A percentile compares a stretch with the other conserved stretches of the same genome.
These are phyloP conservation scores for Brachyhypopomus occidentalis DNA, from an alignment of 2,113 vertebrate species.

Conservation along the genomic window DNA sequence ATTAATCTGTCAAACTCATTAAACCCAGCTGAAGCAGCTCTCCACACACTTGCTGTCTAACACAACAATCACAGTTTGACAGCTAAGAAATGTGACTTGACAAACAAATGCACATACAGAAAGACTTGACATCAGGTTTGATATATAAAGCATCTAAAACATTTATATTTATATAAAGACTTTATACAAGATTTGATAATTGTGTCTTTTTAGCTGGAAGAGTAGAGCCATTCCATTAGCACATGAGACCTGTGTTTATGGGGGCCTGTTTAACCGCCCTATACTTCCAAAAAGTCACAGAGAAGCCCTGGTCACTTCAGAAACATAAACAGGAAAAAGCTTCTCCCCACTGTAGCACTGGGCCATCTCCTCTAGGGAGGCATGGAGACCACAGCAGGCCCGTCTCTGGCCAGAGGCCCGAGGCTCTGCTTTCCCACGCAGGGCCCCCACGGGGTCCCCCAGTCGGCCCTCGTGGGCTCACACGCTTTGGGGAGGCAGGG, in stretches of 20 bases:
- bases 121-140: no score
- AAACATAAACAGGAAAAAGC: slow-evolving; percentile 49
- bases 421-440: slow-evolving; percentile 45
- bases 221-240: neutral
- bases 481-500: neutral
- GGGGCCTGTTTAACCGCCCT: neutral
- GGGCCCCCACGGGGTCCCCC: neutral
- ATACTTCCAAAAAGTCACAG: neutral
- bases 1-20: neutral
- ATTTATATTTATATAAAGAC: no score
- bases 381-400: slow-evolving; percentile 31
- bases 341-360: slow-evolving; percentile 28
- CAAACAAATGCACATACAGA: no score
- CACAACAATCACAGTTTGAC: no score
- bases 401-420: slow-evolving; percentile 19
- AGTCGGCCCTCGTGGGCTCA: neutral
- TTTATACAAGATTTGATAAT: neutral
- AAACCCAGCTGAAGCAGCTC: neutral
- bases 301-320: slow-evolving; percentile 11
- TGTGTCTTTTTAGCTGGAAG: neutral
- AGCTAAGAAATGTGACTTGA: no score
- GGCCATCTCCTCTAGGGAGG: slow-evolving; percentile 39
- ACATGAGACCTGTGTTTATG: slow-evolving; percentile 17
- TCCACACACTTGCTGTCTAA: neutral
- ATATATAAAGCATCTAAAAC: neutral